These are phyloP conservation scores for Ischnura elegans DNA, from an alignment of 2,888 invertebrate genomes.

Conservation along the genomic window DNA sequence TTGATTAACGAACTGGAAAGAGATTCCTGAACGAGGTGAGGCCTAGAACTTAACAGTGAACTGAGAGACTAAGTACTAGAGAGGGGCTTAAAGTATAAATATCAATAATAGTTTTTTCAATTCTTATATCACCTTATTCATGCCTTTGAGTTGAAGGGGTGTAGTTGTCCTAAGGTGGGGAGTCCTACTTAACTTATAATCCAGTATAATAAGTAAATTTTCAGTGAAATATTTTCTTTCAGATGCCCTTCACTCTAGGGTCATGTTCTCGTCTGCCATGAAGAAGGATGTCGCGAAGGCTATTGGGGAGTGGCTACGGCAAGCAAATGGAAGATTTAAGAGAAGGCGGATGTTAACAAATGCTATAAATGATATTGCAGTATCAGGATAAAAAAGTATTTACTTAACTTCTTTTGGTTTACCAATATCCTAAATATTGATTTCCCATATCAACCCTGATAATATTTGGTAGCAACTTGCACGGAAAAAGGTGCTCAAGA, in stretches of 20 bases:
- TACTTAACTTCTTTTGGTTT: not conserved
- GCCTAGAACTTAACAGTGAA: no score
- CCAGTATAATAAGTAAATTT: no score
- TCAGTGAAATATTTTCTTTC: not conserved
- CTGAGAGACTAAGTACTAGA: no score
- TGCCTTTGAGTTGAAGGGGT: not conserved
- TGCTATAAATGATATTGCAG: not conserved
- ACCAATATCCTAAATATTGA: not conserved
- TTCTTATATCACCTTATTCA: conserved; percentile 9
- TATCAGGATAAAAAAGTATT: not conserved
- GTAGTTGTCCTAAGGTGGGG: not conserved
- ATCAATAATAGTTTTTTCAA: conserved; percentile 9
- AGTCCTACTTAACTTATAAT: not conserved
- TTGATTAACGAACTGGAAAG: no score
- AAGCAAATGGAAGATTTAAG: not conserved
- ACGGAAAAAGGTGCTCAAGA: not conserved
- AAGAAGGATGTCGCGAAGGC: not conserved
- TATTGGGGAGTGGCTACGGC: not conserved
- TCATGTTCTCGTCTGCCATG: not conserved
- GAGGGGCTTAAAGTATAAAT: not conserved
- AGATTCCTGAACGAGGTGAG: no score
- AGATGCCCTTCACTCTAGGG: not conserved
- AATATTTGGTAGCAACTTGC: not conserved
- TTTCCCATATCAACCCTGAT: not conserved
- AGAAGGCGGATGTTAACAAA: not conserved